Percentiles rank a stretch among this genome's conserved stretches.
phyloP scores from a whole-genome alignment of 2,888 invertebrate species.

The Drosophila nigricruria region DNA sequence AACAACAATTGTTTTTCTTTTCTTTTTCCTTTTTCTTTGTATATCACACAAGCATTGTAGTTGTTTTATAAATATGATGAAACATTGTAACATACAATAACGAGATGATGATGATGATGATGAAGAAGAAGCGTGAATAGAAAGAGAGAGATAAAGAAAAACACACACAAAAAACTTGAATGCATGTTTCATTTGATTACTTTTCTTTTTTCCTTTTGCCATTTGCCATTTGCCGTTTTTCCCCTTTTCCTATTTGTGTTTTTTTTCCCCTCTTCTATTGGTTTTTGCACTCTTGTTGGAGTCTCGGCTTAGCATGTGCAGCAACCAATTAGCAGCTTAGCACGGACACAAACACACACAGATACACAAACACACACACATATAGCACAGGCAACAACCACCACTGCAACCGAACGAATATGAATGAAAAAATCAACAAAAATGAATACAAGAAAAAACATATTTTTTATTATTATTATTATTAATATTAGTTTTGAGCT shows the following conservation, averaged over 20 bases:
- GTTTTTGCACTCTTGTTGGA: constrained; percentile 37
- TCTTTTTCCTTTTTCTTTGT: background rate
- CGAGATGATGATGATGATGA: background rate
- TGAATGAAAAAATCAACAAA: constrained; percentile 31
- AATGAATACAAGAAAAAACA: constrained; percentile 11
- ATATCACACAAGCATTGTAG: constrained; percentile 28
- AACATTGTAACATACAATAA: constrained; percentile 43
- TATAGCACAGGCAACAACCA: constrained; percentile 71
- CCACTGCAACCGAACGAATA: constrained; percentile 74
- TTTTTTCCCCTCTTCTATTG: constrained; percentile 9
- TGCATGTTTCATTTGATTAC: constrained; percentile 25
- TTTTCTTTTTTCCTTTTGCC: constrained; percentile 8
- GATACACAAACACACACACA: constrained; percentile 21
- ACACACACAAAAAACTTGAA: constrained; percentile 9
- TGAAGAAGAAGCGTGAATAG: background rate
- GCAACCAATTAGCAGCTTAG: constrained; percentile 29
- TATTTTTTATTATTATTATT: constrained; percentile 4
- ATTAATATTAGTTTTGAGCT: background rate
- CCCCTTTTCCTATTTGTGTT: background rate
- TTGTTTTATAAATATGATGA: constrained; percentile 26
- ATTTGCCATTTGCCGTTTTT: background rate
- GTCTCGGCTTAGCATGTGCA: constrained; percentile 47
- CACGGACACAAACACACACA: constrained; percentile 13
- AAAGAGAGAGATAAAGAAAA: background rate
- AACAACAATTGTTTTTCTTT: background rate